phyloP scores from a whole-genome alignment of 2,888 invertebrate species.

The Pristionchus entomophagus region DNA sequence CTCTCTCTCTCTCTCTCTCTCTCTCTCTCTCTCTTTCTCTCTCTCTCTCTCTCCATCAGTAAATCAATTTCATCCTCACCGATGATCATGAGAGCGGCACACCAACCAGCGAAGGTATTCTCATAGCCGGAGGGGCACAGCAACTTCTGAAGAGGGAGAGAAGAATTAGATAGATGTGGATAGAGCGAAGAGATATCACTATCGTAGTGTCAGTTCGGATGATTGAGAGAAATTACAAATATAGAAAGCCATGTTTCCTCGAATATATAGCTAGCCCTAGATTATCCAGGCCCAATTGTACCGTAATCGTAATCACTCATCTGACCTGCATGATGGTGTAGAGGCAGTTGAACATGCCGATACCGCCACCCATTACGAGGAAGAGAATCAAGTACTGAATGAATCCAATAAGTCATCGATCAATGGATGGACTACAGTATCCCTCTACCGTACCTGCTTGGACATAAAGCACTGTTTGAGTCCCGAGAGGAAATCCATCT shows the following conservation, averaged over 20 bases:
- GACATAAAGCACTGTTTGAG: conserved; percentile 45
- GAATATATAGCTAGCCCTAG: no score
- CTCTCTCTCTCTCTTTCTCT: no score
- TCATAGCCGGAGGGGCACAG: conserved; percentile 79
- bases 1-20: no score
- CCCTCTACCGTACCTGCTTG: conserved; percentile 35
- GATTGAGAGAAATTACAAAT: no score
- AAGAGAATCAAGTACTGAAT: conserved; percentile 70
- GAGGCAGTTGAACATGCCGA: conserved; percentile 76
- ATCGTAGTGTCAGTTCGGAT: no score
- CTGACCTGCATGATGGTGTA: conserved; percentile 74
- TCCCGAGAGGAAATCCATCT: conserved; percentile 71
- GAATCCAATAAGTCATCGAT: background rate
- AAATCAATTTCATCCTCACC: conserved; percentile 72
- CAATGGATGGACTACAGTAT: background rate
- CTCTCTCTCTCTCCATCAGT: no score
- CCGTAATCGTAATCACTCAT: background rate
- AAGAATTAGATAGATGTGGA: background rate
- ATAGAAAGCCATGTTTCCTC: no score
- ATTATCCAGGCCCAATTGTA: background rate
- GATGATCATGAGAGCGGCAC: conserved; percentile 77
- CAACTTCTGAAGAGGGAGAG: conserved; percentile 74
- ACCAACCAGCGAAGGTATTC: conserved; percentile 76
- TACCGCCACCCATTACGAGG: conserved; percentile 75
- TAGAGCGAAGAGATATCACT: no score